Percentiles rank a stretch among this genome's conserved stretches.
phyloP scores from a whole-genome alignment of 2,113 vertebrate species.

The Urocolius indicus region DNA sequence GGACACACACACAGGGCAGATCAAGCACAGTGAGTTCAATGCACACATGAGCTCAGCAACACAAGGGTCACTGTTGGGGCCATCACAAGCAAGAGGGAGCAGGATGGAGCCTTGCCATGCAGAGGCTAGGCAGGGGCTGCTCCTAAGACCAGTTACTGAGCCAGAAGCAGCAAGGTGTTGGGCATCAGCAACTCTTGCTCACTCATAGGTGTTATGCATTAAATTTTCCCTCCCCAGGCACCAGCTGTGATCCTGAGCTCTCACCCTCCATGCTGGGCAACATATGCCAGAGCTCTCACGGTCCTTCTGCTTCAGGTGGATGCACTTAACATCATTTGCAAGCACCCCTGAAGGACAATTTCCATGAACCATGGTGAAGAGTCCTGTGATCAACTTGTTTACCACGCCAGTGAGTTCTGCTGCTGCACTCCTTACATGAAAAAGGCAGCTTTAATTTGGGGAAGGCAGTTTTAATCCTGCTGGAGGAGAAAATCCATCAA shows the following conservation, averaged over 20 bases:
- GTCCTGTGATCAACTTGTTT: background rate
- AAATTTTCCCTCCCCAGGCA: background rate
- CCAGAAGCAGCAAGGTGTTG: background rate
- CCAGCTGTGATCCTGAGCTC: background rate
- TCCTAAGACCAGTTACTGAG: background rate
- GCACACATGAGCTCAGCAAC: rapidly evolving
- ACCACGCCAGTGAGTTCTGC: background rate
- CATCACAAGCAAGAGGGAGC: rapidly evolving
- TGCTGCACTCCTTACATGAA: background rate
- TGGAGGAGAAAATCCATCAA: background rate
- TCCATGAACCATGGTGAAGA: rapidly evolving
- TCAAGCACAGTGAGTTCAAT: rapidly evolving
- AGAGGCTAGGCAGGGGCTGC: background rate
- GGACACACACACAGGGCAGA: background rate
- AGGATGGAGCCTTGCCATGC: background rate
- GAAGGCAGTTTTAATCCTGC: background rate
- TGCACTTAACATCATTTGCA: background rate
- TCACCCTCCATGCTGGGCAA: background rate
- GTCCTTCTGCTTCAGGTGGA: background rate
- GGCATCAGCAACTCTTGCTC: background rate
- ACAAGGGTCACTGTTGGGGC: background rate
- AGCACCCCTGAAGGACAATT: background rate
- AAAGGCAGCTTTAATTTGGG: background rate
- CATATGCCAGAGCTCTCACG: rapidly evolving
- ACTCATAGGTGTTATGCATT: no score